Conservation (phyloP, 64 coral and sea anemone species). For the Orbicella faveolata region DNA sequence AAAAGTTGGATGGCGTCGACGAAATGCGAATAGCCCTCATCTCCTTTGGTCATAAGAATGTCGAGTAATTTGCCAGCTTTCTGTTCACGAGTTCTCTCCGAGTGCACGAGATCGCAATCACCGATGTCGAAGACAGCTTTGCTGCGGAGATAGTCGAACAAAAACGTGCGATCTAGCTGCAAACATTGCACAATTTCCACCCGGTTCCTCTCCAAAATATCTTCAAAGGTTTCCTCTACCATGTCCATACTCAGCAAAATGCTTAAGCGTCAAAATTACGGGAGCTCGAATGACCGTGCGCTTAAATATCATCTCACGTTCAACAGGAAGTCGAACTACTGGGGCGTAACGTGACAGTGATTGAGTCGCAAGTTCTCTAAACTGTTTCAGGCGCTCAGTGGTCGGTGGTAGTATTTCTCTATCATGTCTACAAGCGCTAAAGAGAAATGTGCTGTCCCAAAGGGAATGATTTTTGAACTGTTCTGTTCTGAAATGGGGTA, state of each 20-base stretch:
- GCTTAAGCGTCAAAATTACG: background rate
- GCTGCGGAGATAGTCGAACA: slow-evolving; percentile 95
- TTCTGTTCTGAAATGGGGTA: no score
- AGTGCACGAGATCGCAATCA: slow-evolving; percentile 76
- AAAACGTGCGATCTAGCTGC: slow-evolving; percentile 86
- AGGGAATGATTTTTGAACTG: no score
- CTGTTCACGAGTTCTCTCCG: slow-evolving; percentile 78
- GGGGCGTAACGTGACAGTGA: background rate
- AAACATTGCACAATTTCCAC: slow-evolving; percentile 82
- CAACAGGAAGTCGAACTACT: background rate
- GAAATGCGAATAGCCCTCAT: slow-evolving; percentile 69
- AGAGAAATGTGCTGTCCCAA: no score
- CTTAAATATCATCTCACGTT: background rate
- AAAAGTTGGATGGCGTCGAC: slow-evolving; percentile 88
- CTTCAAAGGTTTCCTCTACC: slow-evolving; percentile 22
- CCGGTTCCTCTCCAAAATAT: slow-evolving; percentile 81
- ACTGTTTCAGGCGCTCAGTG: no score
- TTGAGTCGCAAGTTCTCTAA: background rate
- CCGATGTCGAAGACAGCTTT: slow-evolving; percentile 73
- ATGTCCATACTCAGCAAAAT: slow-evolving; percentile 5
- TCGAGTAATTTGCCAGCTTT: slow-evolving; percentile 91
- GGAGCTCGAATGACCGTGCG: background rate
- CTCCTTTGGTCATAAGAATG: slow-evolving; percentile 84
- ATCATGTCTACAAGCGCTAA: no score
- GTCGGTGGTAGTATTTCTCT: no score